These are phyloP conservation scores for Limanda limanda DNA, from an alignment of 2,113 vertebrate genomes.

Conservation along the genomic window DNA sequence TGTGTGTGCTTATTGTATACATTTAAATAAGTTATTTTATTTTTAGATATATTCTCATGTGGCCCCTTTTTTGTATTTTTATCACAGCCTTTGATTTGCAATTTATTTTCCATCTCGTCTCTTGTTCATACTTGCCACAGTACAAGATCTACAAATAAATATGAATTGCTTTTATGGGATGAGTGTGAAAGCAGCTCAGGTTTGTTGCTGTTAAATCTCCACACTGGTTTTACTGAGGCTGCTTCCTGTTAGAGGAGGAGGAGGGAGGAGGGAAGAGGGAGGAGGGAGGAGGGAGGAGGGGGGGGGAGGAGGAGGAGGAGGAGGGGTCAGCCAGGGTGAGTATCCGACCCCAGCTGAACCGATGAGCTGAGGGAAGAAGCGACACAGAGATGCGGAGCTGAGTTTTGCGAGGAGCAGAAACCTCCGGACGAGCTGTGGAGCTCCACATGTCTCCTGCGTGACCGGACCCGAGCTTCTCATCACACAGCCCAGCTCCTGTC, in stretches of 20 bases:
- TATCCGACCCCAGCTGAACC: constrained; percentile 63
- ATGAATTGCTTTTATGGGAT: neutral
- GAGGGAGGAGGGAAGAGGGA: neutral
- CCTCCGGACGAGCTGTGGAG: constrained; percentile 21
- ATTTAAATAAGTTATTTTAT: neutral
- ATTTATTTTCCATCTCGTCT: neutral
- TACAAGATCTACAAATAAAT: neutral
- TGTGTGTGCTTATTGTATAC: neutral
- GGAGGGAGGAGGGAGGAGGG: neutral
- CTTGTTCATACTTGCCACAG: too few relatives aligned
- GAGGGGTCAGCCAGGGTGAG: constrained; percentile 62
- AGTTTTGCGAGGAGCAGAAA: constrained; percentile 29
- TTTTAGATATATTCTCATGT: neutral
- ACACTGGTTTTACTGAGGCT: neutral
- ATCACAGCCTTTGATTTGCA: neutral
- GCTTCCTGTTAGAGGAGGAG: neutral
- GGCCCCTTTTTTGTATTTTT: too few relatives aligned
- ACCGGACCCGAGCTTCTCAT: neutral
- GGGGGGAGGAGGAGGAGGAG: neutral
- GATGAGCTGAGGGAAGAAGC: constrained; percentile 13
- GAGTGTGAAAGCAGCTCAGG: neutral
- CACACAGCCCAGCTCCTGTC: neutral
- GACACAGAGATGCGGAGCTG: constrained; percentile 36
- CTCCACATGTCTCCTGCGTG: constrained; percentile 8
- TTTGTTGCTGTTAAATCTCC: constrained; percentile 6